These are phyloP conservation scores for Drosophila paucipuncta DNA, from an alignment of 2,888 invertebrate species.

Conservation along the genomic window DNA sequence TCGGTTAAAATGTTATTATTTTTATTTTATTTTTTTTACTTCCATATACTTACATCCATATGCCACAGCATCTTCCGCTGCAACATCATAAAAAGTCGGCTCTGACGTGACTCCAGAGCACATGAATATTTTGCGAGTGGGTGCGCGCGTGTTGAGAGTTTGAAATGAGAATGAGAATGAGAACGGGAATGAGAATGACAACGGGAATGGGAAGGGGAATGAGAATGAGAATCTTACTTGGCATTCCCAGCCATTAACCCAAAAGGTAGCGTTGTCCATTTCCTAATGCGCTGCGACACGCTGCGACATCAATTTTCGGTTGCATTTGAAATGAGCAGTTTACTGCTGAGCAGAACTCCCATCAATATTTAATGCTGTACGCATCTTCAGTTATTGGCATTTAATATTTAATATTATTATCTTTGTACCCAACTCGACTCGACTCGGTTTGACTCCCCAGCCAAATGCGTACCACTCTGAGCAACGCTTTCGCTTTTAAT, in stretches of 20 bases:
- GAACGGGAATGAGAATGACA: background rate
- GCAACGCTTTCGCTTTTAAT: conserved; percentile 73
- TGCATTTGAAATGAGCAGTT: conserved; percentile 75
- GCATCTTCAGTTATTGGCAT: conserved; percentile 47
- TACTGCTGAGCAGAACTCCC: conserved; percentile 31
- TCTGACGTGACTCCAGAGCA: conserved; percentile 51
- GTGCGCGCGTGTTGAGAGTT: conserved; percentile 64
- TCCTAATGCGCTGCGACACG: conserved; percentile 71
- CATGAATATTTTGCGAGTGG: conserved; percentile 65
- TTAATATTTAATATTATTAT: conserved; percentile 69
- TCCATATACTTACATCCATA: conserved; percentile 6
- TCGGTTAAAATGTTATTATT: conserved; percentile 23
- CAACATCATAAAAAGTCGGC: conserved; percentile 66
- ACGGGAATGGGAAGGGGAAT: background rate
- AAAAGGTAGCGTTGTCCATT: conserved; percentile 60
- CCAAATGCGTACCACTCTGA: background rate
- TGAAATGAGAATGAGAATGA: conserved; percentile 28
- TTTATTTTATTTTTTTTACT: conserved; percentile 32
- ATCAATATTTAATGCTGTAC: conserved; percentile 59
- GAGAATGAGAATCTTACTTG: conserved; percentile 22
- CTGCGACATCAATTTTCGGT: conserved; percentile 77
- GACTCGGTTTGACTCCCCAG: background rate
- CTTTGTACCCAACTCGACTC: conserved; percentile 13
- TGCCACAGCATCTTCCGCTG: conserved; percentile 22
- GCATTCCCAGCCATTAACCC: conserved; percentile 16